Evolutionary conservation across 2,113 vertebrate genomes (phyloP).

Genomic region (Zapus hudsonius): DNA sequence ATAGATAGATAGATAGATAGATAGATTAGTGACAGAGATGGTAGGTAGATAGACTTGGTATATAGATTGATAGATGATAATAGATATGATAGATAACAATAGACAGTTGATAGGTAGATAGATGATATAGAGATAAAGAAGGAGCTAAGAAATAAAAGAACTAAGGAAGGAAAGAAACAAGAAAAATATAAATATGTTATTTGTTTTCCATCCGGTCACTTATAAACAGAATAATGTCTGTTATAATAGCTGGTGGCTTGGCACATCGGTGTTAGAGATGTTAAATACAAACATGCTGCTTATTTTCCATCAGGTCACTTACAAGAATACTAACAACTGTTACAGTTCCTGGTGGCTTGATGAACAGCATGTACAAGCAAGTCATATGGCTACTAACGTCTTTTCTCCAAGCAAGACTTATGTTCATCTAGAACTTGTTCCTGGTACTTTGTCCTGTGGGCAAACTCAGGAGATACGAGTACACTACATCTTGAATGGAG

Average conservation of each 20-base stretch:
- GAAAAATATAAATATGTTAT: too few relatives aligned
- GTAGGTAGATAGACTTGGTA: background rate
- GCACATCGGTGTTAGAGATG: too few relatives aligned
- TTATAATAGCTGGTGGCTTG: too few relatives aligned
- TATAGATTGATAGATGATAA: background rate
- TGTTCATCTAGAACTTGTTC: slow-evolving; percentile 81
- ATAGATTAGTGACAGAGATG: too few relatives aligned
- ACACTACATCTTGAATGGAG: slow-evolving; percentile 80
- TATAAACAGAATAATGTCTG: too few relatives aligned
- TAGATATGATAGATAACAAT: too few relatives aligned
- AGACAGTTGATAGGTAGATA: too few relatives aligned
- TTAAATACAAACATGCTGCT: background rate
- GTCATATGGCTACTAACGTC: slow-evolving; percentile 44
- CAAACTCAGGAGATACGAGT: slow-evolving; percentile 59
- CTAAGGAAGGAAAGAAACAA: too few relatives aligned
- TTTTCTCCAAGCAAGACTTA: slow-evolving; percentile 85
- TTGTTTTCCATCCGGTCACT: too few relatives aligned
- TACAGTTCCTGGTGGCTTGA: slow-evolving; percentile 68
- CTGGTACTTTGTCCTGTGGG: slow-evolving; percentile 76
- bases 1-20: background rate
- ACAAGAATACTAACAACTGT: slow-evolving; percentile 66
- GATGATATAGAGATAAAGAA: too few relatives aligned
- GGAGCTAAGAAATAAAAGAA: too few relatives aligned
- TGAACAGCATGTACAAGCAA: slow-evolving; percentile 47
- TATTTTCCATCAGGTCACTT: slow-evolving; percentile 75